These are phyloP conservation scores for Trachymyrmex septentrionalis DNA, from an alignment of 1,140 invertebrate species.

Conservation along the genomic window DNA sequence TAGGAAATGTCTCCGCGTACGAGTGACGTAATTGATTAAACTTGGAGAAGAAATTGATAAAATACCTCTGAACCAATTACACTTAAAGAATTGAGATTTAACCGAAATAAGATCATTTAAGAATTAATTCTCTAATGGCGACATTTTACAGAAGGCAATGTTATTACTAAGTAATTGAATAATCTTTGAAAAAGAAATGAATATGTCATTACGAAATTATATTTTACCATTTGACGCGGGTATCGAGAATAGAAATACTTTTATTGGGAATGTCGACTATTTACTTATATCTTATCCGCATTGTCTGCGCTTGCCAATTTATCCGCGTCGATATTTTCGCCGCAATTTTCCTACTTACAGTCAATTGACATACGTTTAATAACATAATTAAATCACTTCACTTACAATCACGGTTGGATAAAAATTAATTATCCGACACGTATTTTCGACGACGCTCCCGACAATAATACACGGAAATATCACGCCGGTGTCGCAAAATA, in stretches of 20 bases:
- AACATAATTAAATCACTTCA: constrained; percentile 68
- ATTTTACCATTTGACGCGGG: constrained; percentile 28
- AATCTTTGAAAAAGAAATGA: constrained; percentile 4
- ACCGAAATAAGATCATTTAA: constrained; percentile 30
- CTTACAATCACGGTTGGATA: constrained; percentile 53
- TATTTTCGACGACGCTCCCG: constrained; percentile 60
- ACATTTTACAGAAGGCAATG: background rate
- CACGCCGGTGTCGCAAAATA: constrained; percentile 59
- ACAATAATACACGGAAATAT: constrained; percentile 70
- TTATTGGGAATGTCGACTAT: constrained; percentile 31
- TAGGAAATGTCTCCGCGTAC: constrained; percentile 28
- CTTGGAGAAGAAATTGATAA: constrained; percentile 31
- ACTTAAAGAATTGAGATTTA: constrained; percentile 31
- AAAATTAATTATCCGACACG: constrained; percentile 71
- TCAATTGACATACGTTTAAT: constrained; percentile 69
- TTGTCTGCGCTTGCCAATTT: constrained; percentile 65
- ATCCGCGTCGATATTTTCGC: constrained; percentile 63
- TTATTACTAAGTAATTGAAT: constrained; percentile 16
- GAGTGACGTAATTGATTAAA: constrained; percentile 57
- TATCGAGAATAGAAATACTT: constrained; percentile 35
- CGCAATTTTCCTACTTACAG: constrained; percentile 65
- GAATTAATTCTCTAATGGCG: constrained; percentile 6
- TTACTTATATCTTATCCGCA: constrained; percentile 60
- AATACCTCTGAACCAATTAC: constrained; percentile 33
- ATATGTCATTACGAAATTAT: constrained; percentile 19